phyloP scores from a whole-genome alignment of 1,140 invertebrate genomes.

The Forficula auricularia region DNA sequence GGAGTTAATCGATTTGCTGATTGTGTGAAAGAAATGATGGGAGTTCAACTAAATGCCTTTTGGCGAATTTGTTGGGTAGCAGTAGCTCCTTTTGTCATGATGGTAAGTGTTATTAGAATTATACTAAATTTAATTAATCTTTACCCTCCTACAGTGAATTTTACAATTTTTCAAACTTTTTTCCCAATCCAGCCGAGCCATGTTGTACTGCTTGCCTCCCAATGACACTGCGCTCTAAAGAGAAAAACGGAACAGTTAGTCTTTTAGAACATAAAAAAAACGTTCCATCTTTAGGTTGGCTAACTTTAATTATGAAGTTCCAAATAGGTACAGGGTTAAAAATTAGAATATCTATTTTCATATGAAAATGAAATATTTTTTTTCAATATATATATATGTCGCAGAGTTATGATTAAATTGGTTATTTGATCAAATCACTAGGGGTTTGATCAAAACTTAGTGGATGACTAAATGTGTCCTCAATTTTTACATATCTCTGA shows the following conservation, averaged over 20 bases:
- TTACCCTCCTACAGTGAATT: background rate
- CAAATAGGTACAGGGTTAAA: too few relatives aligned
- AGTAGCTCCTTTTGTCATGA: slow-evolving; percentile 39
- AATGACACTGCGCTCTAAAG: background rate
- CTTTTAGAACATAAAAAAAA: background rate
- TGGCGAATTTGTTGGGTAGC: slow-evolving; percentile 45
- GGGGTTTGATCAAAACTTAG: too few relatives aligned
- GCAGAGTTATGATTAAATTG: too few relatives aligned
- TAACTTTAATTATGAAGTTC: too few relatives aligned
- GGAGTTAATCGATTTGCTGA: slow-evolving; percentile 36
- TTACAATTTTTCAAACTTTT: background rate
- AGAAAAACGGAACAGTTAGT: background rate
- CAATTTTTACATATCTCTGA: too few relatives aligned
- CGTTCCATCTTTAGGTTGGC: background rate
- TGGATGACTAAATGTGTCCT: too few relatives aligned
- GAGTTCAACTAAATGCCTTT: slow-evolving; percentile 34
- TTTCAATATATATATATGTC: too few relatives aligned
- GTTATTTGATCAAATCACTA: too few relatives aligned
- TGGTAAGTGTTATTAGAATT: slow-evolving; percentile 28
- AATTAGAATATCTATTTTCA: too few relatives aligned
- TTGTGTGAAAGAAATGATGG: slow-evolving; percentile 53
- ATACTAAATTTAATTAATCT: background rate
- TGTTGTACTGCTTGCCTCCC: too few relatives aligned
- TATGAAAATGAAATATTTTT: too few relatives aligned
- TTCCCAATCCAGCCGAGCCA: background rate